Evolutionary conservation across 2,797 vertebrate species (phyloP).

Genomic region (Acomys russatus): DNA sequence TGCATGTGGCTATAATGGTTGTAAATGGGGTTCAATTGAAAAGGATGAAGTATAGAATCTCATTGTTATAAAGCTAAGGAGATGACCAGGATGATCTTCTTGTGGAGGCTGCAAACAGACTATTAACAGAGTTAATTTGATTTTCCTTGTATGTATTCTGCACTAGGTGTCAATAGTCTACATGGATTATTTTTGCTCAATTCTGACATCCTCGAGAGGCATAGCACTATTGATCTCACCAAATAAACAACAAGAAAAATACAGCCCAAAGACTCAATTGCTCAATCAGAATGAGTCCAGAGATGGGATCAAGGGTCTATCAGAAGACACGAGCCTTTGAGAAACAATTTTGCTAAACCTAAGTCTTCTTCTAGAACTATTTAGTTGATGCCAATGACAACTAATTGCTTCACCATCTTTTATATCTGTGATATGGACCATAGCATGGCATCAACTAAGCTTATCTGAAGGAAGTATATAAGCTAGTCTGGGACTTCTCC

Average conservation of each 20-base stretch:
- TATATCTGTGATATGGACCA: slow-evolving; percentile 15
- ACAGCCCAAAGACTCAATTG: background rate
- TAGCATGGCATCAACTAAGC: background rate
- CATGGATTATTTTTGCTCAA: background rate
- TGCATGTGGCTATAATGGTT: background rate
- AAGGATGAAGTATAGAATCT: background rate
- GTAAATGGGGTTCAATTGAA: background rate
- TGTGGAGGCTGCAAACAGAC: background rate
- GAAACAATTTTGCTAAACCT: background rate
- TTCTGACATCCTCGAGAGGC: background rate
- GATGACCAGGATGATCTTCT: background rate
- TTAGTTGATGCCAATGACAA: background rate
- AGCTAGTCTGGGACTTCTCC: background rate
- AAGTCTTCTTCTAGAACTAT: background rate
- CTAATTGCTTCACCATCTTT: slow-evolving; percentile 26
- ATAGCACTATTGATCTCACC: background rate
- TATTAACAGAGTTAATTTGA: background rate
- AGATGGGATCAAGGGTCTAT: background rate
- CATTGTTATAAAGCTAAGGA: slow-evolving; percentile 5
- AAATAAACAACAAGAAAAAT: background rate
- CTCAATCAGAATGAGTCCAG: background rate
- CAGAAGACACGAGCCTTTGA: background rate
- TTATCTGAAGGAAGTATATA: background rate
- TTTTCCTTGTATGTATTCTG: background rate
- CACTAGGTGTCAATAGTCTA: background rate